Percentiles rank a stretch among this genome's conserved stretches.
phyloP scores from a whole-genome alignment of 2,797 vertebrate genomes.

The Streptopelia turtur region DNA sequence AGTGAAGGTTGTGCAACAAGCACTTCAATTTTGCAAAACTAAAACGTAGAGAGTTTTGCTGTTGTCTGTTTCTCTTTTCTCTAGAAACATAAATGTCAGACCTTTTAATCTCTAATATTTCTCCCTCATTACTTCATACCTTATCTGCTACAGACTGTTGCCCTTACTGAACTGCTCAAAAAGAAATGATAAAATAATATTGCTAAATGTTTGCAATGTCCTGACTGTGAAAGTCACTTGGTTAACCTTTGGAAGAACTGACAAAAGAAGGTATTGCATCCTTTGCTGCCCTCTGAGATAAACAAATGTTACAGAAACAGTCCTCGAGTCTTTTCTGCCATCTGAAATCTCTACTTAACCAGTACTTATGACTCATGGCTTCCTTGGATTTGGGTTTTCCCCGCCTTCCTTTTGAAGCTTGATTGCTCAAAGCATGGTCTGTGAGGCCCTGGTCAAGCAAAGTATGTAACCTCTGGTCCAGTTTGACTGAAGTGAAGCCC shows the following conservation, averaged over 20 bases:
- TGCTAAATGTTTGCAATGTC: neutral
- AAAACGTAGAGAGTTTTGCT: neutral
- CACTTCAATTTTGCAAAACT: neutral
- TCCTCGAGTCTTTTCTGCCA: neutral
- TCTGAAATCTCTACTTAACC: neutral
- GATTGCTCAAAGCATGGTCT: neutral
- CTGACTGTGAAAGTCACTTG: neutral
- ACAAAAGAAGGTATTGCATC: neutral
- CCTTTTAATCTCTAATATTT: neutral
- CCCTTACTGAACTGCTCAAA: neutral
- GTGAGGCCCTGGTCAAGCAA: neutral
- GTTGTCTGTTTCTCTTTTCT: neutral
- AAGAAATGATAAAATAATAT: neutral
- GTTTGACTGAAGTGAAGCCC: neutral
- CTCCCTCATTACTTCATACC: neutral
- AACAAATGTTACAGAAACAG: neutral
- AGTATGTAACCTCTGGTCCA: neutral
- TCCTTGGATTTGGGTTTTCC: neutral
- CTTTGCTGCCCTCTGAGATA: neutral
- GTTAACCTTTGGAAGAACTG: neutral
- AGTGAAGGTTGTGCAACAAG: neutral
- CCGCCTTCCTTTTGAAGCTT: neutral
- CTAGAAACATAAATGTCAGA: neutral
- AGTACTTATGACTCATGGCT: neutral
- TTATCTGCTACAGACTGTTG: neutral